Evolutionary conservation across 37 sponge, comb jelly and placozoan genomes (phyloP), one percentile per base, ranked within the genome.

Genomic region (Agelas oroides): DNA sequence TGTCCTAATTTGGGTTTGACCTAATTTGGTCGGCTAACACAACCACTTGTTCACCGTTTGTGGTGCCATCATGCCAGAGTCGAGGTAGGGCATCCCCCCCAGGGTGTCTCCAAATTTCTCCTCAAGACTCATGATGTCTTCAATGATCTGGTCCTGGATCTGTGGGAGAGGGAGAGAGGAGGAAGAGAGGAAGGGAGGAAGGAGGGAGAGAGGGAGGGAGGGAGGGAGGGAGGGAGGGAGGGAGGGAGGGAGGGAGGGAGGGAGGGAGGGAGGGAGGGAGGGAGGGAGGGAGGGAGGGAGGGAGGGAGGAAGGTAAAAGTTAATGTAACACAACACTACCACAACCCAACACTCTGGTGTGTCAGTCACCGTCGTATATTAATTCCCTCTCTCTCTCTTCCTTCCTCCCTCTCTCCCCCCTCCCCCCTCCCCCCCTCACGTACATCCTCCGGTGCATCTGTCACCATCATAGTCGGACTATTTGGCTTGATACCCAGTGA

Each of bases 81-180:
- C 88, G 19, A 87, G 62, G 61, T 73, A 87, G 18, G 69, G 76
- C 13, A 81, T n/a, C 8, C 59, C 78, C 2, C 41, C 66, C 15
- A 78, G 68, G 6, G 75, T 81, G 71, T 89, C 89, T 0, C 77
- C 84, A 88, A 82, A 88, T 65, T 89, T 89, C 71, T 89, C 89
- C 78, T 89, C 89, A 24, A 89, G 71, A 34, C 84, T 73, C 84
- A 89, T 89, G 32, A 89, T 83, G 65, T 89, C 89, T 21, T 89
- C 84, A 53, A 89, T 83, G 36, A 89, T 75, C 78, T 89, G 89
- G 18, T 89, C 89, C 66, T 89, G 84, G 46, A 90, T 67, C 81
- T 87, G 71, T n/a, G 30, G 20, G 8, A 23, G 46, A 1, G 72
- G 41, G n/a, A 66, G 46, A 8, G 8, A 8, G 46, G 46, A 46